phyloP scores from a whole-genome alignment of 2,797 vertebrate genomes.

The Aplochiton taeniatus region DNA sequence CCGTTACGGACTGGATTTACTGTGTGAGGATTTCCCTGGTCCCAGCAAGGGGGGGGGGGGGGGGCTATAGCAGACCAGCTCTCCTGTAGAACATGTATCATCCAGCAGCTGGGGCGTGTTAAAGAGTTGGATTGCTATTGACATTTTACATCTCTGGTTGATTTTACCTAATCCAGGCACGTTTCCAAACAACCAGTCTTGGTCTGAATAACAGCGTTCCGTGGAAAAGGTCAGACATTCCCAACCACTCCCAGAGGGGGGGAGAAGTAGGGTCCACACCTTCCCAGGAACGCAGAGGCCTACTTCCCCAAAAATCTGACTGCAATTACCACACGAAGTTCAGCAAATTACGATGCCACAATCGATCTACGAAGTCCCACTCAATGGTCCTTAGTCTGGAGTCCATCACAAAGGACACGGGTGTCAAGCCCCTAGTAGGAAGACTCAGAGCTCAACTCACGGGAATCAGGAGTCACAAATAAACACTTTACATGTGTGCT shows the following conservation, averaged over 20 bases:
- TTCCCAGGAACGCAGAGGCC: constrained; percentile 59
- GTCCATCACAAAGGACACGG: constrained; percentile 42
- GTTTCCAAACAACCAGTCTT: constrained; percentile 50
- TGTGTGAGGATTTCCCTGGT: constrained; percentile 48
- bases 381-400: constrained; percentile 44
- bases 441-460: constrained; percentile 14
- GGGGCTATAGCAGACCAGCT: too few species aligned
- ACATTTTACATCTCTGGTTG: constrained; percentile 39
- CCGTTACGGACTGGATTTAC: constrained; percentile 47
- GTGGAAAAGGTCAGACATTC: constrained; percentile 65
- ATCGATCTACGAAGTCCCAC: constrained; percentile 42
- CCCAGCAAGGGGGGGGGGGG: constrained; percentile 39
- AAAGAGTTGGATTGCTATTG: constrained; percentile 43
- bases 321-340: constrained; percentile 67
- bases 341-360: constrained; percentile 57
- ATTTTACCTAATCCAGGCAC: constrained; percentile 35
- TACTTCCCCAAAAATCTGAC: constrained; percentile 65
- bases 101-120: neutral
- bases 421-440: too few species aligned
- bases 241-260: constrained; percentile 53
- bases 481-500: neutral
- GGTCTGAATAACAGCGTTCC: constrained; percentile 41
- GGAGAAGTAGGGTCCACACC: constrained; percentile 63
- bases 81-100: neutral
- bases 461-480: neutral